Conservation (phyloP, 2,797 vertebrate species). For the Anisognathus igniventris region DNA sequence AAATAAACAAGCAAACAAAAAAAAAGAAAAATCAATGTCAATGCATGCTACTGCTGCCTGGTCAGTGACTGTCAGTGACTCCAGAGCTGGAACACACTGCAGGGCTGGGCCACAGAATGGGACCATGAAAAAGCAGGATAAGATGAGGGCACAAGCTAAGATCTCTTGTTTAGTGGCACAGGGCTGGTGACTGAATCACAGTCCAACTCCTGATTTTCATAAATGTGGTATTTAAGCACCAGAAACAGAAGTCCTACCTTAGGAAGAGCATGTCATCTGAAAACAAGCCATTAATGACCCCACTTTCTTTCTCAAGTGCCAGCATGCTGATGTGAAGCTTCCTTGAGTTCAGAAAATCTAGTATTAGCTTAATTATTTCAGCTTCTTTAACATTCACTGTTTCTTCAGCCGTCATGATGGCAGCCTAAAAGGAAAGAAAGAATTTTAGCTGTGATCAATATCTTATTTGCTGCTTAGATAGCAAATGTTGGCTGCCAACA, state of each 20-base stretch:
- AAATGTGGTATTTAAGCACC: not conserved
- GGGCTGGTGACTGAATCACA: not conserved
- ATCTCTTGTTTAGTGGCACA: not conserved
- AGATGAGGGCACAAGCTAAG: not conserved
- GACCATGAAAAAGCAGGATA: not conserved
- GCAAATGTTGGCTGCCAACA: not conserved
- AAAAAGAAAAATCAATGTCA: not conserved
- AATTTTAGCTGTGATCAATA: not conserved
- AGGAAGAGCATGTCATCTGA: conserved; percentile 99
- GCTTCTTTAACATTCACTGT: conserved; percentile 94
- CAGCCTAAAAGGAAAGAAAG: conserved; percentile 59
- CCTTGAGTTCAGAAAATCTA: conserved; percentile 93
- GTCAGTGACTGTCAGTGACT: not conserved
- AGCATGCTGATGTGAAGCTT: conserved; percentile 98
- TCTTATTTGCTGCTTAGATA: not conserved
- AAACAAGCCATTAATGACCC: conserved; percentile 95
- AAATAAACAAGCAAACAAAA: not conserved
- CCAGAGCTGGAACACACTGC: not conserved
- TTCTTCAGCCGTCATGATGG: conserved; percentile 95
- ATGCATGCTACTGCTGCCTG: not conserved
- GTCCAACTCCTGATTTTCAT: not conserved
- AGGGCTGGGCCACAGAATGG: not conserved
- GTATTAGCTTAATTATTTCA: conserved; percentile 93
- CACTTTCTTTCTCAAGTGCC: conserved; percentile 94
- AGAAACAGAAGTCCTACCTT: conserved; percentile 75